Conservation (phyloP, 2,113 vertebrate genomes). For the Helogale parvula region DNA sequence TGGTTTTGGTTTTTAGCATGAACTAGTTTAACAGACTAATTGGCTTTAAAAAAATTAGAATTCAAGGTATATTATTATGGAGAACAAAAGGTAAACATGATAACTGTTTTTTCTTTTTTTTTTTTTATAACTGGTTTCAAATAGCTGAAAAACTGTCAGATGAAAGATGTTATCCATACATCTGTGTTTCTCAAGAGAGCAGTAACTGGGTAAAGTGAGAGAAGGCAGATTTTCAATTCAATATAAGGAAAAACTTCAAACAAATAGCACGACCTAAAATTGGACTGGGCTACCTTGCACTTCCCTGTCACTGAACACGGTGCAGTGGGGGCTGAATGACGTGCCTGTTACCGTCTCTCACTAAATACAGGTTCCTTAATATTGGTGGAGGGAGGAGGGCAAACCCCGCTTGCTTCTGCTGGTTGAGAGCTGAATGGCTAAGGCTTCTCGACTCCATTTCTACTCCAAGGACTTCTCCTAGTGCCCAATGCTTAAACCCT, state of each 20-base stretch:
- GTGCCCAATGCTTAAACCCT: background rate
- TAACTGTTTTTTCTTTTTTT: background rate
- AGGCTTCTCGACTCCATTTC: background rate
- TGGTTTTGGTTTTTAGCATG: constrained; percentile 2
- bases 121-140: constrained; percentile 4
- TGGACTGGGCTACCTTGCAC: background rate
- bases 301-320: background rate
- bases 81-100: constrained; percentile 36
- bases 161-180: constrained; percentile 18
- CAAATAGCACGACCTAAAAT: background rate
- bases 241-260: constrained; percentile 30
- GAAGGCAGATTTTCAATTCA: constrained; percentile 39
- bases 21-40: constrained; percentile 50
- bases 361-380: background rate
- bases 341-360: background rate
- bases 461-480: background rate
- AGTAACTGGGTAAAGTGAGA: constrained; percentile 19
- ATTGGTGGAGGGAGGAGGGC: background rate
- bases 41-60: constrained; percentile 4
- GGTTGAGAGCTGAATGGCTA: background rate
- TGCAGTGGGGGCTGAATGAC: background rate
- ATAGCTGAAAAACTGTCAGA: constrained; percentile 41
- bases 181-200: constrained; percentile 24
- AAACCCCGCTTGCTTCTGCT: background rate
- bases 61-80: constrained; percentile 23